Base-by-base conservation (phyloP, 1,140 invertebrate genomes). In the Aricia agestis region DNA sequence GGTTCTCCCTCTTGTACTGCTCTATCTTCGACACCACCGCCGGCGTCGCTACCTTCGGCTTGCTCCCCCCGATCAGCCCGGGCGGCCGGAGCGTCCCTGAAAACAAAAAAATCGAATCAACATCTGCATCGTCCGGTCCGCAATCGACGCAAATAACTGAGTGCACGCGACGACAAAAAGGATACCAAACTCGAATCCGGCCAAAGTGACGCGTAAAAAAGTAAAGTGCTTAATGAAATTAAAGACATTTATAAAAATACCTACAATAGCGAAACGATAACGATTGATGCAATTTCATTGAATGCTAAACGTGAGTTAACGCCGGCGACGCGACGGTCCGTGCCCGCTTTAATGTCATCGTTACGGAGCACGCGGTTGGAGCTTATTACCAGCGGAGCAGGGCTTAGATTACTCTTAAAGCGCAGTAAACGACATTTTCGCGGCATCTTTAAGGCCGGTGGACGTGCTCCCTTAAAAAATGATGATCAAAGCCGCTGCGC, bases 11-110 rank as follows among this genome's bases (percentile, higher is more conserved):
- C 93, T 98, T 98, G 93, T 98, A 98, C 89, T 98, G 97, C 92
- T 98, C 97, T 84, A 98, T 98, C 93, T 98, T 98, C 73, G 96
- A 96, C 45, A 98, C 97, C 59, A 98, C 97, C 5, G 97, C 97
- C 11, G 98, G 97, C 31, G 98, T 99, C 72, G 98, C 98, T 69
- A 99, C 99, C 92, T 99, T 98, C 17, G 98, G 98, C 92, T 99
- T 99, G 90, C 98, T 99, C 67, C 99, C 99, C 70, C 98, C 99
- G 82, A 99, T 99, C 80, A 99, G 95, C 67, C 98, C 97, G 45
- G 98, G 98, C 79, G 98, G 97, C 81, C 97, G 94, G 73, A 99
- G 94, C 32, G 98, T 98, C 75, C 98, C 98, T 97, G 93, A 70
- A 94, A 45, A 45, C 75, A 65, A 71, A 69, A 69, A 31, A 74